Evolutionary conservation across 2,888 invertebrate genomes (phyloP).

Genomic region (Pterobdella sp.): DNA sequence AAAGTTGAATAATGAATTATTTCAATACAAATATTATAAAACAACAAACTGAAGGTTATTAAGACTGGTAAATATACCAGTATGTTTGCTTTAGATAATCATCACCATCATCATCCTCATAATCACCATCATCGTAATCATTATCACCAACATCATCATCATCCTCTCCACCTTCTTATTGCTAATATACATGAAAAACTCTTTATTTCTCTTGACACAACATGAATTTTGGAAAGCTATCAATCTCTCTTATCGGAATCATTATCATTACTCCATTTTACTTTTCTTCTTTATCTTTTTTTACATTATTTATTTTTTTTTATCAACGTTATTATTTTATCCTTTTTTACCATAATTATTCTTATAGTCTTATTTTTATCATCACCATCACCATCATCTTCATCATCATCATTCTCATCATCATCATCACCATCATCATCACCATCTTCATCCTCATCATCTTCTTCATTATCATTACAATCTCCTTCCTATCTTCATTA

Average conservation of each 20-base stretch:
- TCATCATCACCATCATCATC: background rate
- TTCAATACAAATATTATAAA: no score
- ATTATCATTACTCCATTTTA: no score
- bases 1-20: no score
- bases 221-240: background rate
- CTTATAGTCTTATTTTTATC: background rate
- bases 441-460: constrained; percentile 6
- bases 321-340: background rate
- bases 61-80: background rate
- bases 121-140: background rate
- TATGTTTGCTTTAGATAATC: constrained; percentile 10
- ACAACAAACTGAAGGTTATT: no score
- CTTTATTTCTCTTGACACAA: background rate
- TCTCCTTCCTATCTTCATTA: background rate
- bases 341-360: background rate
- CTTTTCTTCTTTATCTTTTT: no score
- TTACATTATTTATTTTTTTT: no score
- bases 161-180: background rate
- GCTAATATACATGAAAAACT: background rate
- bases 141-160: background rate
- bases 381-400: background rate
- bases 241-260: no score
- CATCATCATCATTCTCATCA: constrained; percentile 1
- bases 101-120: constrained; percentile 3
- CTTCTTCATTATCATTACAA: background rate